phyloP scores from a whole-genome alignment of 37 sponge, comb jelly and placozoan species.

The Mnemiopsis leidyi region DNA sequence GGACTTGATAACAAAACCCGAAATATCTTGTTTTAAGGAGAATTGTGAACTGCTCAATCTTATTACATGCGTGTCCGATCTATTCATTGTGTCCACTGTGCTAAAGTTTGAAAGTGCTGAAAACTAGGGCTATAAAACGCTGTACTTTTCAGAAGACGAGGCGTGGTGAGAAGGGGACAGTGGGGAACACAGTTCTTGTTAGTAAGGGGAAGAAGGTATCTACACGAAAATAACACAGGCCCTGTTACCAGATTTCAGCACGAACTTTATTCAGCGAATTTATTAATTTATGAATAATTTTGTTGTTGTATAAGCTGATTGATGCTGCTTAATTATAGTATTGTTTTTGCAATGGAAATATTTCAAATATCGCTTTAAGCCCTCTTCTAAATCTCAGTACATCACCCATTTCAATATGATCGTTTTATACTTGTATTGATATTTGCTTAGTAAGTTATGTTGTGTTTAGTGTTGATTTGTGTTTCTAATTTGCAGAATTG shows the following conservation, averaged over 20 bases:
- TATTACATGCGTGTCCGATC: no score
- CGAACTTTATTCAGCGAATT: background rate
- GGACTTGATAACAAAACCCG: no score
- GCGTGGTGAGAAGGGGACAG: background rate
- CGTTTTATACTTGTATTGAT: background rate
- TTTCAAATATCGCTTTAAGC: no score
- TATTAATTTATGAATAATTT: background rate
- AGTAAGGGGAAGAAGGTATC: conserved; percentile 8
- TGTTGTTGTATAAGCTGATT: background rate
- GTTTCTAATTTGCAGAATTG: background rate
- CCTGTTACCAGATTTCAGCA: no score
- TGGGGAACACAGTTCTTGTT: background rate
- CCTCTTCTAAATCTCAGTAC: no score
- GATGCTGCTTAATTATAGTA: background rate
- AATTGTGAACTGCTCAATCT: no score
- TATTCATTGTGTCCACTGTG: no score
- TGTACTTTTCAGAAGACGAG: conserved; percentile 19
- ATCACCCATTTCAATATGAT: no score
- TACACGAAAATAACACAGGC: background rate
- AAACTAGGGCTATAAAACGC: no score
- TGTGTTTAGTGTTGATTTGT: background rate
- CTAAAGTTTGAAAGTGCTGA: no score
- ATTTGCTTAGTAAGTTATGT: background rate
- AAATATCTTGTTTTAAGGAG: no score
- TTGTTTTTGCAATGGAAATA: background rate